Conservation (phyloP, 1,140 invertebrate species). For the Propsilocerus akamusi region DNA sequence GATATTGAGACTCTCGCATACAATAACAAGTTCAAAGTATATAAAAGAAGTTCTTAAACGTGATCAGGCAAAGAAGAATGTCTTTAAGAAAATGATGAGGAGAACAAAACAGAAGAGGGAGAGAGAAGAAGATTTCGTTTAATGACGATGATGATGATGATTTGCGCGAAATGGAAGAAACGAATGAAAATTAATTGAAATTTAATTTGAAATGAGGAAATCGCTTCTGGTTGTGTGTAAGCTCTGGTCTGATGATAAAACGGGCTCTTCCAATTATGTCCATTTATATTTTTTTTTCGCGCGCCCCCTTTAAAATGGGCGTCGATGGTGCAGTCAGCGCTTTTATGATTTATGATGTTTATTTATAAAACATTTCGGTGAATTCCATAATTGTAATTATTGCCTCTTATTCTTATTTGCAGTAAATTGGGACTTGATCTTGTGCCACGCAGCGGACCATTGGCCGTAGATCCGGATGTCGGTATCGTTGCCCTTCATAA, state of each 20-base stretch:
- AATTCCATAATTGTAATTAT: not conserved
- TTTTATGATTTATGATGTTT: not conserved
- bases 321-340: no score
- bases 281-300: not conserved
- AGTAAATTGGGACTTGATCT: conserved; percentile 83
- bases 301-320: no score
- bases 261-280: not conserved
- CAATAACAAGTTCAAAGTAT: no score
- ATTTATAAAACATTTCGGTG: conserved; percentile 7
- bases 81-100: no score
- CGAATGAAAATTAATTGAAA: not conserved
- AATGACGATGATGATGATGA: not conserved
- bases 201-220: not conserved
- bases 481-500: conserved; percentile 77
- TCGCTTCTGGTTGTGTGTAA: not conserved
- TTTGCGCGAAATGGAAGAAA: not conserved
- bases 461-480: conserved; percentile 73
- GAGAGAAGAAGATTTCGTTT: no score
- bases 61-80: no score
- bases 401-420: conserved; percentile 25
- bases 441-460: conserved; percentile 67
- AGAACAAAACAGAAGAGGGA: no score
- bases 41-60: no score
- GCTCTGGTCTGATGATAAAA: no score
- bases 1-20: no score